These are phyloP conservation scores for Cochlearius cochlearius DNA, from an alignment of 2,113 vertebrate species.

Conservation along the genomic window DNA sequence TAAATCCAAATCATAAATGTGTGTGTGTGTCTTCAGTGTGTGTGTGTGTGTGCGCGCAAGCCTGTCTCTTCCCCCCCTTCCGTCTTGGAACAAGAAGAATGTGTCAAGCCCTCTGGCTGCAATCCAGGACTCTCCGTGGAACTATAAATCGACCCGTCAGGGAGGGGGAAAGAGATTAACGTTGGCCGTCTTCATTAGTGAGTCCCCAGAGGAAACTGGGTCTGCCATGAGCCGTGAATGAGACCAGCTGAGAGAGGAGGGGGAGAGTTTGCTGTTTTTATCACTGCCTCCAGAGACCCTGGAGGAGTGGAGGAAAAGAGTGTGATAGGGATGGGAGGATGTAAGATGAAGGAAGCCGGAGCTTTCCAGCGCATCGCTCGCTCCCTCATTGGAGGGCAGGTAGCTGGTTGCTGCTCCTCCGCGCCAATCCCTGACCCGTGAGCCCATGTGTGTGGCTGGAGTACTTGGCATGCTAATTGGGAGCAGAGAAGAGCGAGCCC, in stretches of 20 bases:
- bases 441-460: conserved; percentile 73
- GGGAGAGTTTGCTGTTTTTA: conserved; percentile 61
- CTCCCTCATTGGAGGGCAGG: conserved; percentile 62
- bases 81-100: conserved; percentile 73
- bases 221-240: conserved; percentile 75
- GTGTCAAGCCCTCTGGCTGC: conserved; percentile 79
- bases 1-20: conserved; percentile 10
- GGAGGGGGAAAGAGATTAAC: conserved; percentile 82
- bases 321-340: conserved; percentile 62
- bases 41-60: background rate
- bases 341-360: conserved; percentile 69
- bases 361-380: conserved; percentile 39
- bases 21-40: background rate
- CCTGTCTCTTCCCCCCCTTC: background rate
- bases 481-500: conserved; percentile 72
- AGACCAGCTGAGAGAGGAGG: conserved; percentile 75
- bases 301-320: conserved; percentile 59
- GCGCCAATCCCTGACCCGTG: conserved; percentile 70
- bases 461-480: conserved; percentile 81
- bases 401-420: conserved; percentile 64
- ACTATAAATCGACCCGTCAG: conserved; percentile 85
- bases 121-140: conserved; percentile 79
- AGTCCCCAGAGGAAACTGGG: conserved; percentile 74
- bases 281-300: conserved; percentile 64
- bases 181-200: conserved; percentile 83